Evolutionary conservation across 2,797 vertebrate species (phyloP), one percentile per base, ranked within the genome.

Genomic region (Tachyglossus aculeatus): DNA sequence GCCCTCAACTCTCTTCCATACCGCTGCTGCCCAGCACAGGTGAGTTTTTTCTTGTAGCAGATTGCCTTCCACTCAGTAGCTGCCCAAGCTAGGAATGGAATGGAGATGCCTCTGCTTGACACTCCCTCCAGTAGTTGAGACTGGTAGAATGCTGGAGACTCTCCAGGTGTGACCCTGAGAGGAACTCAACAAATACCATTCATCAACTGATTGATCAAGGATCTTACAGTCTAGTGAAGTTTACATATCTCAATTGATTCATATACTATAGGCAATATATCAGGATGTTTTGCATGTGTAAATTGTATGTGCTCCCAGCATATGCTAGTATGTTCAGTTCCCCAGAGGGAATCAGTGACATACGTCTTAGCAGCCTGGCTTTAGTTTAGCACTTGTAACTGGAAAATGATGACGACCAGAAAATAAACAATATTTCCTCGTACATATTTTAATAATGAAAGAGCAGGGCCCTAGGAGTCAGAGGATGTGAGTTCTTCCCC

Each of bases 381-480:
- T 64, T 34, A 9, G 38, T 63, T 77, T 47, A 25, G 11, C 67
- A 21, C 15, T 64, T 66, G 45, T 48, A 44, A 19, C 8, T 29
- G 8, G 33, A 32, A n/a, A 37, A 67, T 71, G 27, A 18, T 14
- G 18, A 71, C 70, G 64, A 14, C 19, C 27, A 61, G 24, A 29
- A 58, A 69, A 64, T 51, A 51, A 65, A 21, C 29, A 33, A 34
- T 43, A 12, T 57, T 44, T n/a, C 1, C 7, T 4, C 5, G 10
- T 11, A 14, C 5, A 50, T 39, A 67, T 73, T 76, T 57, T 27
- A 54, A 48, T 9, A 48, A 4, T 39, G n/a, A n/a, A n/a, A n/a
- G 77, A 84, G n/a, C 8, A 47, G n/a, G 59, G 27, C 5, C 80
- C 65, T 74, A 63, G 48, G n/a, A 68, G 12, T 27, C 63, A 67